These are phyloP conservation scores for Mechanitis messenoides DNA, from an alignment of 2,888 invertebrate species.

Conservation along the genomic window DNA sequence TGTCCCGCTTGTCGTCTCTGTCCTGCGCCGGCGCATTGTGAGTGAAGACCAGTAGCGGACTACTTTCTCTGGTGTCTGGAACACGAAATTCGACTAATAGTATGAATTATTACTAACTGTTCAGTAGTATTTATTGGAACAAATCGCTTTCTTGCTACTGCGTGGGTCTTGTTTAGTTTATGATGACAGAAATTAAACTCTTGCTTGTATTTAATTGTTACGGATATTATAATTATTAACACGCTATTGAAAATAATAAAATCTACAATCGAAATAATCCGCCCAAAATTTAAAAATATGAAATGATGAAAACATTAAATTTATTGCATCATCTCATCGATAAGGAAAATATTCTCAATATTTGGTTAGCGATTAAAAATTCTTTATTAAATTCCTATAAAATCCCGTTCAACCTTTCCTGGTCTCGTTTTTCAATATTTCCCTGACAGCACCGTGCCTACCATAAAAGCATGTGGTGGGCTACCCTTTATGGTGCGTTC, in stretches of 20 bases:
- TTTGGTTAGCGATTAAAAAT: conserved; percentile 25
- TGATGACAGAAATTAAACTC: conserved; percentile 19
- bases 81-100: conserved; percentile 75
- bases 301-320: conserved; percentile 3
- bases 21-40: conserved; percentile 29
- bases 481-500: conserved; percentile 50
- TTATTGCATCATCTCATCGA: conserved; percentile 13
- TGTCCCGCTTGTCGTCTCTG: conserved; percentile 26
- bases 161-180: conserved; percentile 21
- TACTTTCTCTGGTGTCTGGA: conserved; percentile 67
- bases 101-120: conserved; percentile 59
- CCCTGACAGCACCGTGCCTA: conserved; percentile 47
- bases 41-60: conserved; percentile 69
- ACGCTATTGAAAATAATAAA: no score
- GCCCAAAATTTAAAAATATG: no score
- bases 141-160: conserved; percentile 25
- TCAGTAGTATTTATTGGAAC: conserved; percentile 24
- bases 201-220: neutral
- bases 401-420: conserved; percentile 44
- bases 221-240: no score
- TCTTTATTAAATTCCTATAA: conserved; percentile 35
- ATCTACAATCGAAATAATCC: no score
- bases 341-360: conserved; percentile 13
- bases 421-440: conserved; percentile 46
- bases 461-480: conserved; percentile 46